Conservation (phyloP, 2,113 vertebrate genomes). For the Heterochromis multidens region DNA sequence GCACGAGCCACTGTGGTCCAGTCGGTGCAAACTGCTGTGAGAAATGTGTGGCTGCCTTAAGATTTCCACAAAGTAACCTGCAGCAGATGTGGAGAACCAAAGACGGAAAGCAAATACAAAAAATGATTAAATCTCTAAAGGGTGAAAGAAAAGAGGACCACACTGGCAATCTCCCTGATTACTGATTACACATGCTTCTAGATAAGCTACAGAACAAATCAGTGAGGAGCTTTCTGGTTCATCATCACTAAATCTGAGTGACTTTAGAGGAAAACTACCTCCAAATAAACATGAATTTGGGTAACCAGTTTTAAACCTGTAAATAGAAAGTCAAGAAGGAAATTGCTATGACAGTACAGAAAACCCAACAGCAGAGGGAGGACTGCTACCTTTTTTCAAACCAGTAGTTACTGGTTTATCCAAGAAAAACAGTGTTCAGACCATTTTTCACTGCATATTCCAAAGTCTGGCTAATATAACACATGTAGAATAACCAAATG, state of each 20-base stretch:
- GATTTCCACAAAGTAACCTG: neutral
- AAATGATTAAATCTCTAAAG: neutral
- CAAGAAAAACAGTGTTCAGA: neutral
- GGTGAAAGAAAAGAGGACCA: neutral
- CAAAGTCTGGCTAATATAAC: neutral
- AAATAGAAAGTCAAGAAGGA: conserved; percentile 8
- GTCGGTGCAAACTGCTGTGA: neutral
- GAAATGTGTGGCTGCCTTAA: neutral
- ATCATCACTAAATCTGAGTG: neutral
- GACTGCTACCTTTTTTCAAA: conserved; percentile 17
- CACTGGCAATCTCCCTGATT: neutral
- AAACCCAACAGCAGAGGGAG: conserved; percentile 27
- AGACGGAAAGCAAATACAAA: neutral
- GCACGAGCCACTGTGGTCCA: neutral
- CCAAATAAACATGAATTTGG: neutral
- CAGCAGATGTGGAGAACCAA: neutral
- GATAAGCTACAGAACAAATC: neutral
- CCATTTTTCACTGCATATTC: conserved; percentile 11
- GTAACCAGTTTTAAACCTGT: neutral
- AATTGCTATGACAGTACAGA: conserved; percentile 19
- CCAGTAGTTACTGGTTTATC: neutral
- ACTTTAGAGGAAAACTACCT: fast-evolving
- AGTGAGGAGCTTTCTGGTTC: neutral
- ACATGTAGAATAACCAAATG: neutral
- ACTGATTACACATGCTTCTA: neutral